A percentile compares a stretch with the other conserved stretches of the same genome.
Evolutionary conservation across 2,888 invertebrate genomes (phyloP).

Genomic region (Lacanobia oleracea): DNA sequence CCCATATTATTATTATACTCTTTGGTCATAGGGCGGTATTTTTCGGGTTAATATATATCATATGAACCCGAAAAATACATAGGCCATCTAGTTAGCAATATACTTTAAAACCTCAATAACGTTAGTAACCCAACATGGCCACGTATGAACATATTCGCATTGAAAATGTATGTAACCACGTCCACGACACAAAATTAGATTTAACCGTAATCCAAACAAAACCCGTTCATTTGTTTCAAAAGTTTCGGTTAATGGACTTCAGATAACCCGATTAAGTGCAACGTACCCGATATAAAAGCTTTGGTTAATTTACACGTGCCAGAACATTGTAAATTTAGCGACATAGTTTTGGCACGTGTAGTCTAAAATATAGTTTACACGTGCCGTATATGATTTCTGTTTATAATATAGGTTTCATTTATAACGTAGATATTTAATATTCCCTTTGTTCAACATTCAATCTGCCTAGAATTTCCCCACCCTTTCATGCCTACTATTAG

Average conservation of each 20-base stretch:
- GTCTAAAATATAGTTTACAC: neutral
- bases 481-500: neutral
- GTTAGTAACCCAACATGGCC: no score
- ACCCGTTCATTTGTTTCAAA: constrained; percentile 16
- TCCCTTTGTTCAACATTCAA: neutral
- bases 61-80: no score
- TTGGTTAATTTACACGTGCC: constrained; percentile 14
- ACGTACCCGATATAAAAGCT: constrained; percentile 33
- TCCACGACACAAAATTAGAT: constrained; percentile 5
- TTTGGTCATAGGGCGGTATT: no score
- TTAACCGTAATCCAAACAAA: constrained; percentile 16
- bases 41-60: no score
- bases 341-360: no score
- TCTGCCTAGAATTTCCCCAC: neutral
- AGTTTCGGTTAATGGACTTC: constrained; percentile 46
- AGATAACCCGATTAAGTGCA: constrained; percentile 47
- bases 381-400: no score
- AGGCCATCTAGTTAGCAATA: no score
- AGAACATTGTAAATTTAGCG: neutral
- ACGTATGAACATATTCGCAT: no score
- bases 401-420: no score
- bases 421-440: no score
- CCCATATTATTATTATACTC: no score
- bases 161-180: neutral
- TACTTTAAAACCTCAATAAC: no score